Conservation (phyloP, 1,140 invertebrate genomes). For the Protaetia brevitarsis region DNA sequence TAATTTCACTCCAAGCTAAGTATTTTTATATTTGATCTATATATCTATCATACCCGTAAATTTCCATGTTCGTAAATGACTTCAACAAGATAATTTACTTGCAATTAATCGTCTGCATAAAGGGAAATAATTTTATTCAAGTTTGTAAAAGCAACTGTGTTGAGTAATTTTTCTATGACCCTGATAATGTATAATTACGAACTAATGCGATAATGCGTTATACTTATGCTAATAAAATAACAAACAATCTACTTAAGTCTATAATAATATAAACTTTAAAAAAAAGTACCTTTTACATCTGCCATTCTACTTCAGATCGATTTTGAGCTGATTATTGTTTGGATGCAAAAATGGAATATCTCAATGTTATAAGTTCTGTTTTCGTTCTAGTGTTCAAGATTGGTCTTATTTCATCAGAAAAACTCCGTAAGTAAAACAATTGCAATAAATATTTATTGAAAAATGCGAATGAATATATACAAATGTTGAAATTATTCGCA, state of each 20-base stretch:
- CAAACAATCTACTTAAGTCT: neutral
- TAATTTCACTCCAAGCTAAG: too few relatives aligned
- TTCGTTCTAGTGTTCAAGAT: neutral
- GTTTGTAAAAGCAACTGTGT: neutral
- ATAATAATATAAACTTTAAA: neutral
- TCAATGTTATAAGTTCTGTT: neutral
- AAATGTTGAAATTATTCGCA: too few relatives aligned
- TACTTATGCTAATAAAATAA: neutral
- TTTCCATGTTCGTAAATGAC: too few relatives aligned
- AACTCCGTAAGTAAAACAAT: neutral
- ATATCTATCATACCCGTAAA: too few relatives aligned
- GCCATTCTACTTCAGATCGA: too few relatives aligned
- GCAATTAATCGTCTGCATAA: too few relatives aligned
- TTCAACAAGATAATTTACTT: too few relatives aligned
- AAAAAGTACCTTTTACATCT: neutral
- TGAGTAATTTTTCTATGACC: constrained; percentile 1
- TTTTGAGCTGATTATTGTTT: too few relatives aligned
- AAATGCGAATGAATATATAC: too few relatives aligned
- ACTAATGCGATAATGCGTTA: constrained; percentile 3
- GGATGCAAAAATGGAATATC: neutral
- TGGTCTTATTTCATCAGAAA: neutral
- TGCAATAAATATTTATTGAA: neutral
- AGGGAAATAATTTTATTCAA: neutral
- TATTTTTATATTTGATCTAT: too few relatives aligned
- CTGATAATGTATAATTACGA: neutral